phyloP scores from a whole-genome alignment of 64 coral and sea anemone species.

The Stichodactyla helianthus region DNA sequence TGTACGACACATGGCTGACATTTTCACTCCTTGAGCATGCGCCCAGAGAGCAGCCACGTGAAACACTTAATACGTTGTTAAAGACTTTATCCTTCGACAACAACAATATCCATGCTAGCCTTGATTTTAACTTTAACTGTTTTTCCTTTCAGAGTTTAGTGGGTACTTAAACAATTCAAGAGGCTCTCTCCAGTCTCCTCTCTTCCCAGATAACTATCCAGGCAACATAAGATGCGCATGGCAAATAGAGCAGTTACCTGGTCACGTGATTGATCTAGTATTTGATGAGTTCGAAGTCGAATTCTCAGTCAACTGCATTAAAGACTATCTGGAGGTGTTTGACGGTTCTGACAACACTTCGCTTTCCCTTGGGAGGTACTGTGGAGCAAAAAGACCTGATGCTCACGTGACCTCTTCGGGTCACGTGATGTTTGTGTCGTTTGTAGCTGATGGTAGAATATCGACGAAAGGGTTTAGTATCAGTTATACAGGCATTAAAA shows the following conservation, averaged over 20 bases:
- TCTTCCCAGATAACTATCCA: slow-evolving; percentile 53
- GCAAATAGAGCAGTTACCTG: slow-evolving; percentile 57
- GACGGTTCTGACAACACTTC: slow-evolving; percentile 49
- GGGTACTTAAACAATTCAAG: slow-evolving; percentile 17
- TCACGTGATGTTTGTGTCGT: slow-evolving; percentile 6
- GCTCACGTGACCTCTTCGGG: slow-evolving; percentile 21
- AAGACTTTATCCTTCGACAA: no score
- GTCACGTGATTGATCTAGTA: slow-evolving; percentile 57
- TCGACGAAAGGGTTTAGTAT: slow-evolving; percentile 9
- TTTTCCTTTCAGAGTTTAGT: slow-evolving; percentile 29
- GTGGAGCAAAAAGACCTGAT: neutral
- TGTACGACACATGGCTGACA: no score
- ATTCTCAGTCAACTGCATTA: slow-evolving; percentile 40
- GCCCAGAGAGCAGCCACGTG: no score
- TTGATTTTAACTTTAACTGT: neutral
- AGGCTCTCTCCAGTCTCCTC: slow-evolving; percentile 38
- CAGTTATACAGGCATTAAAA: neutral
- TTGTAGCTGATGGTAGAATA: neutral
- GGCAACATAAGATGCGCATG: slow-evolving; percentile 57
- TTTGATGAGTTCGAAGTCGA: slow-evolving; percentile 64
- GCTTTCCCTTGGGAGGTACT: slow-evolving; percentile 21
- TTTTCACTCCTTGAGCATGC: no score
- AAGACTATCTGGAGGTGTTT: slow-evolving; percentile 74
- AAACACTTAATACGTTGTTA: no score
- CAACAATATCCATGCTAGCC: no score